Evolutionary conservation across 2,797 vertebrate genomes (phyloP).

Genomic region (Chanos chanos): DNA sequence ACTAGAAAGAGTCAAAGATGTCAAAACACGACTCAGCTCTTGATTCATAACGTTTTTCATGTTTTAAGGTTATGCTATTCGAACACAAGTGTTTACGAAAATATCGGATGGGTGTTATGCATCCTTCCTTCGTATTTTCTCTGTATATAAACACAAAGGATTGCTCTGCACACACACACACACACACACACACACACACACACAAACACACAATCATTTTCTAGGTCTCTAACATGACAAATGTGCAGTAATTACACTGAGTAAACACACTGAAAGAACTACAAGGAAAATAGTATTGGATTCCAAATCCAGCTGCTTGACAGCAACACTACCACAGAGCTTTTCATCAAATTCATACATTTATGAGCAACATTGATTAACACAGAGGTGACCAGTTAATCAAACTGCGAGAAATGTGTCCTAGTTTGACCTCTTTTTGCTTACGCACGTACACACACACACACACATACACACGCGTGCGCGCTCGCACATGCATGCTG

Average conservation of each 20-base stretch:
- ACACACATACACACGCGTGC: background rate
- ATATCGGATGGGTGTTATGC: no score
- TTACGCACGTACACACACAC: background rate
- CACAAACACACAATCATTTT: constrained; percentile 20
- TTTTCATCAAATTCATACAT: constrained; percentile 38
- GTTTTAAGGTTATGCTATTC: constrained; percentile 14
- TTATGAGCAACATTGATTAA: constrained; percentile 27
- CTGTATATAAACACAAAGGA: no score
- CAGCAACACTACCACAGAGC: constrained; percentile 44
- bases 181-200: constrained; percentile 17
- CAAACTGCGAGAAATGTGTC: background rate
- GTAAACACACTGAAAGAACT: constrained; percentile 2
- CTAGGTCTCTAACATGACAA: constrained; percentile 20
- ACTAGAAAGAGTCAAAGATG: no score
- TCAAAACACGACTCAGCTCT: background rate
- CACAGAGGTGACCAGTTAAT: constrained; percentile 11
- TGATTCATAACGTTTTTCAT: background rate
- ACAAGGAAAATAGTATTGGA: constrained; percentile 7
- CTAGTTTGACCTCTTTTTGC: background rate
- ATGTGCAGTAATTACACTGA: constrained; percentile 13
- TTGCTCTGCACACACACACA: constrained; percentile 10
- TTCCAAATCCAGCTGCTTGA: constrained; percentile 47
- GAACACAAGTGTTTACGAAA: background rate
- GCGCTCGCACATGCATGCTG: background rate
- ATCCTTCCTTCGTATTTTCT: no score